Base-by-base conservation (phyloP, 1,140 invertebrate species). In the Drosophila navojoa region DNA sequence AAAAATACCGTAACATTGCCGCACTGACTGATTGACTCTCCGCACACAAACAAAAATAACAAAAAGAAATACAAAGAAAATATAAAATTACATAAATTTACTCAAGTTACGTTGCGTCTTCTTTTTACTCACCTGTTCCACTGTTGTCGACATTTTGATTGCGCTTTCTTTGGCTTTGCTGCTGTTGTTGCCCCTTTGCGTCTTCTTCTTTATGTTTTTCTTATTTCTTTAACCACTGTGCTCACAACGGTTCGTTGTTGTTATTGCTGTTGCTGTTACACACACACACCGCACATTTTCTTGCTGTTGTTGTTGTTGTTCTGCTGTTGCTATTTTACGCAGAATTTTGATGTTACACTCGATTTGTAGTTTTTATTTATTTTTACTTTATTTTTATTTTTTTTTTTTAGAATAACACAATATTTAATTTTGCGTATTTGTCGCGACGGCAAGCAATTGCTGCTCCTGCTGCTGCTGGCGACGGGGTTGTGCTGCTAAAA, bases 131-230 rank as follows among this genome's bases (percentile, higher is more conserved):
- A 89, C 84, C 84, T 89, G 84, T 89, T 89, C 84, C 77, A 80
- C 80, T 75, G 79, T 75, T 64, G 85, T 89, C 81, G 84, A 89
- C 84, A 89, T 89, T 84, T 84, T 87, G 29, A 62, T 57, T 72
- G 38, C 50, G 67, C 66, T 86, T 79, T 76, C 50, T 63, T 54
- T 52, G 75, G 38, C 47, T 44, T 59, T 45, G 42, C 16, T 54
- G n/a, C 53, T 62, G 67, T 80, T 58, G 22, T 25, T 22, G 47
- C 19, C 47, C 47, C 7, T 25, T 49, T 49, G 64, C 32, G 44
- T 38, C 49, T 32, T 38, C 29, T 59, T 73, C 71, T 59, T 60
- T 42, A 63, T 49, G 58, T 7, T 16, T 53, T 59, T 58, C 64
- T 62, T 40, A 27, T 53, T 29, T 38, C 15, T 22, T 22, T 32